Conservation (phyloP, 2,113 vertebrate genomes). For the Psephotus haematonotus region DNA sequence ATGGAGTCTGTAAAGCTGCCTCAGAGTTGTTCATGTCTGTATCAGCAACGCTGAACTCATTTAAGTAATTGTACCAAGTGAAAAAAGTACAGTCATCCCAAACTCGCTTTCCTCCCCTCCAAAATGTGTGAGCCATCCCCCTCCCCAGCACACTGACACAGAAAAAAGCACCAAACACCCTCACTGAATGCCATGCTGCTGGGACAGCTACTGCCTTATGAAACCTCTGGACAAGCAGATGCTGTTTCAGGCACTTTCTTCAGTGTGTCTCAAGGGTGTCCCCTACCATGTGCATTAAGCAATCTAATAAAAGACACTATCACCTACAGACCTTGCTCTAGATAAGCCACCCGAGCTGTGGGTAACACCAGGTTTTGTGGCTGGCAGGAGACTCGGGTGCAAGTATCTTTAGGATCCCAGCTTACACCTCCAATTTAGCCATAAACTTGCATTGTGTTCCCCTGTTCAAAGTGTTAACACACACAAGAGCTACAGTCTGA, state of each 20-base stretch:
- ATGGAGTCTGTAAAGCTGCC: neutral
- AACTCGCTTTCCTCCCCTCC: neutral
- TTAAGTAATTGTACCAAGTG: neutral
- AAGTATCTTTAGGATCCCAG: neutral
- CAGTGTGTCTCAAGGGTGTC: neutral
- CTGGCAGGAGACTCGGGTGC: neutral
- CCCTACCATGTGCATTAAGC: neutral
- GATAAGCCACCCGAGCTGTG: neutral
- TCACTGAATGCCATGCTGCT: neutral
- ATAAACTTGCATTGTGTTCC: neutral
- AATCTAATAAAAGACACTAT: neutral
- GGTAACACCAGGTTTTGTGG: neutral
- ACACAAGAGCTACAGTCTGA: neutral
- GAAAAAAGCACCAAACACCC: neutral
- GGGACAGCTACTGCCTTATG: neutral
- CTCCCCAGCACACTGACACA: neutral
- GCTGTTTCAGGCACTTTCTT: neutral
- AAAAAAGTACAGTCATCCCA: neutral
- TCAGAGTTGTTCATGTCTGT: neutral
- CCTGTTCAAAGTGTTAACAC: neutral
- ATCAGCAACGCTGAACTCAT: neutral
- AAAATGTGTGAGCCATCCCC: neutral
- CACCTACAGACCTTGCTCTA: neutral
- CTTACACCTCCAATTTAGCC: too few relatives aligned
- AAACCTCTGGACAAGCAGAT: neutral